A percentile compares a stretch with the other conserved stretches of the same genome.
These are phyloP conservation scores for Polylopha cassiicola DNA, from an alignment of 2,888 invertebrate species.

Conservation along the genomic window DNA sequence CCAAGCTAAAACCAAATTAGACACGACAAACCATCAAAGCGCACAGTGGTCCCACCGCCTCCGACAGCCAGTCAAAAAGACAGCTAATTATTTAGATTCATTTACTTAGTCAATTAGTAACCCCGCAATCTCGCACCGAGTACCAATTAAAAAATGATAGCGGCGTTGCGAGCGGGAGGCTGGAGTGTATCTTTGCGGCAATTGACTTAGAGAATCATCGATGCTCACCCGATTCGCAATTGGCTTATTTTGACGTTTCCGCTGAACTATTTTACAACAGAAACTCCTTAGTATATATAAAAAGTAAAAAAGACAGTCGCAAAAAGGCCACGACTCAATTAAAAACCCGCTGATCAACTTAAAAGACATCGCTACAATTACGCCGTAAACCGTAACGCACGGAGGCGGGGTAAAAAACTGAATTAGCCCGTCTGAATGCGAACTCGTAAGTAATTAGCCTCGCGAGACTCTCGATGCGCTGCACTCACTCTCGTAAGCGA, in stretches of 20 bases:
- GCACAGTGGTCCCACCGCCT: slow-evolving; percentile 36
- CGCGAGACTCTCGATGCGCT: slow-evolving; percentile 71
- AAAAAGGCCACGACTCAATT: slow-evolving; percentile 20
- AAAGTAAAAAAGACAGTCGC: no score
- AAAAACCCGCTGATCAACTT: slow-evolving; percentile 7
- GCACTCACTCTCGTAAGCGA: slow-evolving; percentile 66
- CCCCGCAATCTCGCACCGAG: slow-evolving; percentile 60
- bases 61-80: slow-evolving; percentile 57
- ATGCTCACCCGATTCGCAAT: slow-evolving; percentile 41
- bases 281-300: no score
- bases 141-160: slow-evolving; percentile 76
- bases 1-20: no score
- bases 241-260: slow-evolving; percentile 34
- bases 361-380: slow-evolving; percentile 14
- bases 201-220: slow-evolving; percentile 56
- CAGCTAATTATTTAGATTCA: slow-evolving; percentile 71
- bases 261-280: slow-evolving; percentile 25
- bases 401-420: slow-evolving; percentile 62
- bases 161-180: slow-evolving; percentile 54
- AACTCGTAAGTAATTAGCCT: slow-evolving; percentile 76
- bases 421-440: slow-evolving; percentile 71
- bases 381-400: slow-evolving; percentile 34
- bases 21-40: no score
- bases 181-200: slow-evolving; percentile 41
- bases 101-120: slow-evolving; percentile 73